These are phyloP conservation scores for Lycaena phlaeas DNA, from an alignment of 2,888 invertebrate species.

Conservation along the genomic window DNA sequence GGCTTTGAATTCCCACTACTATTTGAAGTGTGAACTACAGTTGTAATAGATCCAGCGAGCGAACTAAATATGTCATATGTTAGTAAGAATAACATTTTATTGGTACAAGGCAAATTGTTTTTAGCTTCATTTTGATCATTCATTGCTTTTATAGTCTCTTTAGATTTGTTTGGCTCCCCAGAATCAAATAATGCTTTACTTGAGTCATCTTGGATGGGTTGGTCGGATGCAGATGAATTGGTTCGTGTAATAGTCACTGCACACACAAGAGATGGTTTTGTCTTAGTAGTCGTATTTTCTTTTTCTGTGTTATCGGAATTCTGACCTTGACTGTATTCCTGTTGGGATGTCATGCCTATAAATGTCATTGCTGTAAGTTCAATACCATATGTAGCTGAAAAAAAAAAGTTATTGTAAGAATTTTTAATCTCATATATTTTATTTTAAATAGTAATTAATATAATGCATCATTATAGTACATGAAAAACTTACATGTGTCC, in stretches of 20 bases:
- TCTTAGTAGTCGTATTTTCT: slow-evolving; percentile 39
- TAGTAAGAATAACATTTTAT: slow-evolving; percentile 73
- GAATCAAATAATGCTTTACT: slow-evolving; percentile 58
- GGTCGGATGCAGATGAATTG: slow-evolving; percentile 33
- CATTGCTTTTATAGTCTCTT: slow-evolving; percentile 78
- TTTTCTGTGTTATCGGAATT: slow-evolving; percentile 45
- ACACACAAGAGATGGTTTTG: slow-evolving; percentile 56
- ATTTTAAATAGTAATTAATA: too few species aligned
- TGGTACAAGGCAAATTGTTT: slow-evolving; percentile 46
- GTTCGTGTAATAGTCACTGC: slow-evolving; percentile 53
- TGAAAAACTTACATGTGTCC: slow-evolving; percentile 49
- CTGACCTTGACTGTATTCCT: slow-evolving; percentile 48
- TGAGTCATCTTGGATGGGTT: slow-evolving; percentile 51
- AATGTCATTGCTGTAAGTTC: slow-evolving; percentile 64
- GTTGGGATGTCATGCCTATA: slow-evolving; percentile 52
- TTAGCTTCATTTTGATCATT: slow-evolving; percentile 84
- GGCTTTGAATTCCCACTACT: slow-evolving; percentile 65
- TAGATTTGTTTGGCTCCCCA: slow-evolving; percentile 39
- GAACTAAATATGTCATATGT: slow-evolving; percentile 81
- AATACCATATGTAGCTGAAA: slow-evolving; percentile 52
- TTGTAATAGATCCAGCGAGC: slow-evolving; percentile 53
- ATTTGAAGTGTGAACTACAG: slow-evolving; percentile 56
- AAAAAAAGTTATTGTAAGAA: slow-evolving; percentile 7
- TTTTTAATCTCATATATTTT: neutral
- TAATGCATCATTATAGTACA: neutral